Percentiles rank a stretch among this genome's conserved stretches.
phyloP scores from a whole-genome alignment of 2,113 vertebrate genomes.

The Mirounga angustirostris region DNA sequence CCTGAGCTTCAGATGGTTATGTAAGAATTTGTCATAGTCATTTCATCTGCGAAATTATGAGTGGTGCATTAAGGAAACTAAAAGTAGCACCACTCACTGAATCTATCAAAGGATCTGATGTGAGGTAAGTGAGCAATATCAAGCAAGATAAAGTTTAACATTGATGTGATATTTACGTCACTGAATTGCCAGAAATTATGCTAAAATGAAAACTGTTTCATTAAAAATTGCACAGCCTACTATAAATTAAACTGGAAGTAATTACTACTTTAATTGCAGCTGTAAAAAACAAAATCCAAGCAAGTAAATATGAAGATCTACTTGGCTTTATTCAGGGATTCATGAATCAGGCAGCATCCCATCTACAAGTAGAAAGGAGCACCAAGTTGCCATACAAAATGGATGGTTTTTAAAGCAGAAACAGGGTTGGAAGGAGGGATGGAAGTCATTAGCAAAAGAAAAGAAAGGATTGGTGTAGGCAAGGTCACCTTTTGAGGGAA shows the following conservation, averaged over 20 bases:
- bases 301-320: not conserved
- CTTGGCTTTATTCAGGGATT: not conserved
- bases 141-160: rapidly evolving
- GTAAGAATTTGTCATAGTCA: not conserved
- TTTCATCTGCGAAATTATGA: not conserved
- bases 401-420: not conserved
- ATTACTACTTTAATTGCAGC: not conserved
- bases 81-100: not conserved
- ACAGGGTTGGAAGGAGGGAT: not conserved
- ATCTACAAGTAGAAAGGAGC: not conserved
- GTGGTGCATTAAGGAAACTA: not conserved
- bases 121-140: not conserved
- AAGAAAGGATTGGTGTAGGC: not conserved
- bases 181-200: not conserved
- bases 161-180: not conserved
- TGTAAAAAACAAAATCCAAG: not conserved
- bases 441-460: not conserved
- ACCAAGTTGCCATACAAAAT: not conserved
- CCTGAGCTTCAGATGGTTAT: not conserved
- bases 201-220: not conserved
- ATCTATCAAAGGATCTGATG: rapidly evolving
- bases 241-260: not conserved
- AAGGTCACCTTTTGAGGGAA: not conserved
- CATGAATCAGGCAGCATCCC: not conserved
- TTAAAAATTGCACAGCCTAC: not conserved